Base-by-base conservation (phyloP, 2,113 vertebrate genomes). In the Xiphias gladius region DNA sequence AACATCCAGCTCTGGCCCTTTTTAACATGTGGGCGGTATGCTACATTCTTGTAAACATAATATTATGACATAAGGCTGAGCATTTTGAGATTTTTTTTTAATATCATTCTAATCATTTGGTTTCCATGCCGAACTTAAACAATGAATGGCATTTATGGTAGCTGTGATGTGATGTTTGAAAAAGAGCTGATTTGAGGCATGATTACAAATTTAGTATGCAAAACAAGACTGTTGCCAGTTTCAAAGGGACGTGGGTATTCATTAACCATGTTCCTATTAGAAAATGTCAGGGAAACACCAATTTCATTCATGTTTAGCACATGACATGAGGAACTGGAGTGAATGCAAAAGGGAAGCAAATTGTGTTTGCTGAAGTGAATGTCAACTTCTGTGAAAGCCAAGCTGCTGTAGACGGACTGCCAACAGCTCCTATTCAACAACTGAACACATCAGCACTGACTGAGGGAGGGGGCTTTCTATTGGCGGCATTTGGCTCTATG, bases 341-440 rank as follows among this genome's bases (percentile, higher is more conserved):
- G 57, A 57, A 65, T 35, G 68, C 63, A 54, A 64, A n/a, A 46
- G 46, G 64, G 81, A 74, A 77, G 70, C 75, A 87, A 80, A 88
- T 85, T 90, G 76, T 90, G 88, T 86, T 85, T 70, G 64, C 84
- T 82, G 74, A 82, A 83, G 76, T 75, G 72, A 89, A 86, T 84
- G 89, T 92, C 86, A 80, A 88, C 85, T 89, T 90, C 71, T 89
- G 83, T 90, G 79, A 83, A 74, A 79, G 86, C 43, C 64, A 61
- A 77, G 59, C 77, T 72, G 87, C 86, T 88, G 87, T 37, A 41
- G 84, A 75, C 13, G 85, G 24, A 54, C 74, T 85, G 85, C 89
- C 88, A 91, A 77, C 86, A 75, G 68, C 17, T 63, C 78, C 77
- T 70, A 83, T 91, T 87, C 76, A 89, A 79, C 85, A 76, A 76